A percentile compares a stretch with the other conserved stretches of the same genome.
These are phyloP conservation scores for Alethe castanea DNA, from an alignment of 2,113 vertebrate species.

Conservation along the genomic window DNA sequence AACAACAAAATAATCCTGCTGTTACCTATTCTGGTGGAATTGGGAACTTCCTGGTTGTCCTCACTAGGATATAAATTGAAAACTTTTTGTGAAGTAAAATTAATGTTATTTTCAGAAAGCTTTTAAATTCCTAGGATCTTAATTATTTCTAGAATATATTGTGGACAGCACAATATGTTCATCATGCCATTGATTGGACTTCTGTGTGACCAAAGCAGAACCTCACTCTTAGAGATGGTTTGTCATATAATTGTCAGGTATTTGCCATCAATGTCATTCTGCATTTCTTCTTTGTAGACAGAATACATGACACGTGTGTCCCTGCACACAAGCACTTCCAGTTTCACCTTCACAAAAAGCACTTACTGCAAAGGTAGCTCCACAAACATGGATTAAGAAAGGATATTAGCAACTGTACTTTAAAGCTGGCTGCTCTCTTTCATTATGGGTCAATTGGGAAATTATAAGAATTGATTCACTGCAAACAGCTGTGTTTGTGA, in stretches of 20 bases:
- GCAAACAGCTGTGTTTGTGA: constrained; percentile 33
- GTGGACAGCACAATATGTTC: background rate
- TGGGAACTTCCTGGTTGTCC: background rate
- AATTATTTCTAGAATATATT: background rate
- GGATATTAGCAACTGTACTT: background rate
- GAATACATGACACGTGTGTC: background rate
- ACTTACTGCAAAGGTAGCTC: background rate
- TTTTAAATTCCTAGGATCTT: background rate
- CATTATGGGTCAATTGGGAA: constrained; percentile 30
- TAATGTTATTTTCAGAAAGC: background rate
- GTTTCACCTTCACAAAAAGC: background rate
- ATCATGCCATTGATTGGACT: background rate
- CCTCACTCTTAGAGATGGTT: background rate
- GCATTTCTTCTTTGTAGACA: background rate
- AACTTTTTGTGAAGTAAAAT: background rate
- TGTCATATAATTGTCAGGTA: background rate
- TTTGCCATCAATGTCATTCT: background rate
- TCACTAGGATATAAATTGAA: background rate
- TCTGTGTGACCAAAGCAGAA: background rate
- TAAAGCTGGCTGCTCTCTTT: background rate
- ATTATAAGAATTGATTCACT: constrained; percentile 35
- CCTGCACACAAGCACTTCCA: background rate
- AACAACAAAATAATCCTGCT: background rate
- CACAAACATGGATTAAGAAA: background rate
- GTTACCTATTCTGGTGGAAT: background rate